Evolutionary conservation across 2,113 vertebrate genomes (phyloP), one percentile per base, ranked within the genome.

Genomic region (Cyrtonyx montezumae): DNA sequence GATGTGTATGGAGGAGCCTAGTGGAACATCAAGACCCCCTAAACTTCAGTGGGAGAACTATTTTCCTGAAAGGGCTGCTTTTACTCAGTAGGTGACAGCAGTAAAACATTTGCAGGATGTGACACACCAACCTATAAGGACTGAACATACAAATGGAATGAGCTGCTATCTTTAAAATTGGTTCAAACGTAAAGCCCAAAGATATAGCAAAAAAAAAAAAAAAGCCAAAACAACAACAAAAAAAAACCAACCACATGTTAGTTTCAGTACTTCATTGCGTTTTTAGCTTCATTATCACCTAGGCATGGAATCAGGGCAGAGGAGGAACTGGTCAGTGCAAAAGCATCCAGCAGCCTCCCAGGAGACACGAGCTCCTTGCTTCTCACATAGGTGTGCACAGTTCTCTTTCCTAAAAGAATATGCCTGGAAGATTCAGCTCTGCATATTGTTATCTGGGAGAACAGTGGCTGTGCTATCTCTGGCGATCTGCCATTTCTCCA

Each of bases 401-500:
- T 71, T 86, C 42, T 21, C 76, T 67, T 63, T 62, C 91, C 91
- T 68, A 36, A 70, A 68, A 91, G 36, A 65, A 42, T 3, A 10
- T 68, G 48, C 63, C 83, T 88, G 81, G 87, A 85, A 91, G 82
- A 73, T 36, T 85, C 79, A 68, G 74, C 83, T 91, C 67, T 46
- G 23, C 8, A 1, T 77, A 67, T 81, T 91, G 92, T 92, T 96
- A 84, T 71, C 69, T 65, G 67, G 87, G 87, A 90, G 79, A 83
- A 90, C 36, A 55, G 90, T 9, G 26, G 81, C 79, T 9, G 37
- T 65, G 68, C 77, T 94, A 90, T 94, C 82, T 91, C 94, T 96
- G 95, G 95, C 84, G 2, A 91, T 92, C 92, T 88, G 94, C 95
- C 93, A 95, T 88, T 96, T 85, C 89, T 95, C 87, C 88, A 95